These are phyloP conservation scores for Lithophane leautieri DNA, from an alignment of 2,888 invertebrate species.

Conservation along the genomic window DNA sequence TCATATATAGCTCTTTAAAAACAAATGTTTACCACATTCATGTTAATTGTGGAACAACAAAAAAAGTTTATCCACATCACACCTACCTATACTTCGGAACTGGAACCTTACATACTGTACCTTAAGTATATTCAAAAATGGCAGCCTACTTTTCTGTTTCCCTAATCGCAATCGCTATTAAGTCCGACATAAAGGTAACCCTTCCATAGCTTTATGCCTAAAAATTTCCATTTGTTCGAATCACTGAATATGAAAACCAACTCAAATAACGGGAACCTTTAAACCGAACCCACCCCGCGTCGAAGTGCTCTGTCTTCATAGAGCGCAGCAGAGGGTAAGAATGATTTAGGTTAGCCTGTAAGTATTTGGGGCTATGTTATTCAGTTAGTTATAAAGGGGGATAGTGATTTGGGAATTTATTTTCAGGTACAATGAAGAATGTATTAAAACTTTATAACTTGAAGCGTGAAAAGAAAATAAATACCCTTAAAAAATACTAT, in stretches of 20 bases:
- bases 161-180: background rate
- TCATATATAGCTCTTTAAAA: conserved; percentile 25
- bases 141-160: background rate
- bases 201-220: background rate
- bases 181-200: background rate
- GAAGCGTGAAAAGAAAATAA: background rate
- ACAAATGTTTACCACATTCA: background rate
- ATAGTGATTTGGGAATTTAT: background rate
- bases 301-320: background rate
- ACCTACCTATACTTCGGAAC: background rate
- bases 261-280: background rate
- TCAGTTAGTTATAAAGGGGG: background rate
- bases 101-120: background rate
- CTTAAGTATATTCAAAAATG: background rate
- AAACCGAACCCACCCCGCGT: background rate
- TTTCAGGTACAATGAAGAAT: background rate
- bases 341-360: background rate
- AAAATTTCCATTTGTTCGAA: background rate
- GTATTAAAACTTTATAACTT: background rate
- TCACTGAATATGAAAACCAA: conserved; percentile 4
- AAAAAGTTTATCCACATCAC: background rate
- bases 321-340: background rate
- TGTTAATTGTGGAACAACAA: background rate
- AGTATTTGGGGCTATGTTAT: background rate
- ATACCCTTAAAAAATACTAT: background rate